Evolutionary conservation across 2,113 vertebrate species (phyloP).

Genomic region (Petrocephalus microphthalmus): DNA sequence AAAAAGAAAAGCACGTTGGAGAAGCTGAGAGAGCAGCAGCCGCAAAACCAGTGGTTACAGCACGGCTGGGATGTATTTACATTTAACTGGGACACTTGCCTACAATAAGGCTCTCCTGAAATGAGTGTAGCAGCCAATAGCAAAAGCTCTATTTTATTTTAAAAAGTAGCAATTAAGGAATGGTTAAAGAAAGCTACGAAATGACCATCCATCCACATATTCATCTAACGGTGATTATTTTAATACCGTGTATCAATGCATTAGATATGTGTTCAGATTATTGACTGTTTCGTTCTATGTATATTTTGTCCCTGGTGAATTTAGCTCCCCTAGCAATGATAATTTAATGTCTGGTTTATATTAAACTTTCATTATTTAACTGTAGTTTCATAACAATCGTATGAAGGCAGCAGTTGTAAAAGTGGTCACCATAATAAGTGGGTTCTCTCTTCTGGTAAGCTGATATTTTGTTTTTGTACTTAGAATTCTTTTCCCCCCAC

Average conservation of each 20-base stretch:
- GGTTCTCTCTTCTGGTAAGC: not conserved
- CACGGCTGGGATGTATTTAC: constrained; percentile 23
- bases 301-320: not conserved
- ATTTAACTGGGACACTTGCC: constrained; percentile 46
- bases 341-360: not conserved
- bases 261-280: not conserved
- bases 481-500: constrained; percentile 27
- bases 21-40: constrained; percentile 8
- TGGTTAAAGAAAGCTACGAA: not conserved
- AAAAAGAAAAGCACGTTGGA: not conserved
- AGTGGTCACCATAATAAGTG: not conserved
- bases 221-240: not conserved
- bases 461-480: not conserved
- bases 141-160: constrained; percentile 43
- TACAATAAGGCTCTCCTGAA: constrained; percentile 47
- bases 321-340: not conserved
- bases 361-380: not conserved
- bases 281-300: not conserved
- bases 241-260: not conserved
- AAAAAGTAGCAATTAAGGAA: not conserved
- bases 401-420: not conserved
- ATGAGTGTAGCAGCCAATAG: constrained; percentile 23
- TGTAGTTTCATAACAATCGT: not conserved
- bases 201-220: not conserved
- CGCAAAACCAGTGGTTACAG: not conserved